Evolutionary conservation across 2,113 vertebrate genomes (phyloP).

Genomic region (Melanerpes formicivorus): DNA sequence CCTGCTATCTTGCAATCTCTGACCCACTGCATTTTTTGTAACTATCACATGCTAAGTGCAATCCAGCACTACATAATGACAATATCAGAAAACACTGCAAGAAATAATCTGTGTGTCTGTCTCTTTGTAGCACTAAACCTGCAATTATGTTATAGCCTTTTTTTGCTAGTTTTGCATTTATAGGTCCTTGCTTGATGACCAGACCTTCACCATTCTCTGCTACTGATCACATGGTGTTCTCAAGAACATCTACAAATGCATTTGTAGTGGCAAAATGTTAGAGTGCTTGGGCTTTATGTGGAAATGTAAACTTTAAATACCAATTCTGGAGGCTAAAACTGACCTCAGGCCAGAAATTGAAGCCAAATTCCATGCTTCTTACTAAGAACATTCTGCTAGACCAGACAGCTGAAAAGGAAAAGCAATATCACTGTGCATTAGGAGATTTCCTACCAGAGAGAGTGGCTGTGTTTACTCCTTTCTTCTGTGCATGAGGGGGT

Average conservation of each 20-base stretch:
- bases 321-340: constrained; percentile 6
- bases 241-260: neutral
- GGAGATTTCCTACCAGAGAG: constrained; percentile 31
- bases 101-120: neutral
- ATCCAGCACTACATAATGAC: neutral
- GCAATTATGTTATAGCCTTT: neutral
- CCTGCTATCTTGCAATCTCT: neutral
- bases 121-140: neutral
- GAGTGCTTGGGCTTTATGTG: neutral
- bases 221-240: neutral
- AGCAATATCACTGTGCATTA: constrained; percentile 1
- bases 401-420: constrained; percentile 32
- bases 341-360: neutral
- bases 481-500: neutral
- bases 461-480: constrained; percentile 12
- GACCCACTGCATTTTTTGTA: neutral
- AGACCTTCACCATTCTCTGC: neutral
- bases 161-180: neutral
- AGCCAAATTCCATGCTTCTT: constrained; percentile 2
- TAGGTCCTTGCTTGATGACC: neutral
- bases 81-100: neutral
- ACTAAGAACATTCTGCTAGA: constrained; percentile 39
- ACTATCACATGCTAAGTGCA: neutral
- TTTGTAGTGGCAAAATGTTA: neutral
- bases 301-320: constrained; percentile 25